phyloP scores from a whole-genome alignment of 2,113 vertebrate genomes.

The Albula glossodonta region DNA sequence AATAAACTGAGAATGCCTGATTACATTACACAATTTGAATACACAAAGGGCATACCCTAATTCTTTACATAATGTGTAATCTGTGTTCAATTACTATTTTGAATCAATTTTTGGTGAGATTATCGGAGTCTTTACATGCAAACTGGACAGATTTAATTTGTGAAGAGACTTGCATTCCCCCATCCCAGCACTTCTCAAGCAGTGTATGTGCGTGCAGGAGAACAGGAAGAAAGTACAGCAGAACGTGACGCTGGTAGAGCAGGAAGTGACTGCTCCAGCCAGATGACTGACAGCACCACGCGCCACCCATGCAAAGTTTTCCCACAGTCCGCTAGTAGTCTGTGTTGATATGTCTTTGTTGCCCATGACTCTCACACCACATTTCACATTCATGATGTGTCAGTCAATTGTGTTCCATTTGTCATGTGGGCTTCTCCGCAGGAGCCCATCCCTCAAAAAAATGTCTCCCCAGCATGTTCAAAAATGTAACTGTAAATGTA shows the following conservation, averaged over 20 bases:
- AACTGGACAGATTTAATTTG: neutral
- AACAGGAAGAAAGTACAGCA: neutral
- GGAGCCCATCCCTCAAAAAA: too few species aligned
- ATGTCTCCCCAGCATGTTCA: too few species aligned
- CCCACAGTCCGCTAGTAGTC: neutral
- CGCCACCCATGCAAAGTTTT: neutral
- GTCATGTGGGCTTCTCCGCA: too few species aligned
- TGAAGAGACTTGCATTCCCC: neutral
- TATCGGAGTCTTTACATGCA: neutral
- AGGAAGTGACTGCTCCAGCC: neutral
- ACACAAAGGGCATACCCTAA: slow-evolving; percentile 16
- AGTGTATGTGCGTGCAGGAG: neutral
- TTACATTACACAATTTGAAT: slow-evolving; percentile 28
- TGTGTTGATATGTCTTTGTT: neutral
- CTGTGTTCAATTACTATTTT: slow-evolving; percentile 20
- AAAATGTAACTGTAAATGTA: too few species aligned
- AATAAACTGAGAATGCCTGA: neutral
- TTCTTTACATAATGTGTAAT: slow-evolving; percentile 34
- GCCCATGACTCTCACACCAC: neutral
- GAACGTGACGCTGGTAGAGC: neutral
- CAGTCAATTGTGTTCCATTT: too few species aligned
- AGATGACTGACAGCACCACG: neutral
- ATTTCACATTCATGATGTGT: too few species aligned
- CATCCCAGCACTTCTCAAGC: neutral
- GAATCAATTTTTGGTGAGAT: slow-evolving; percentile 23